Percentiles rank a stretch among this genome's conserved stretches.
phyloP scores from a whole-genome alignment of 2,797 vertebrate genomes.

The Acanthiza pusilla region DNA sequence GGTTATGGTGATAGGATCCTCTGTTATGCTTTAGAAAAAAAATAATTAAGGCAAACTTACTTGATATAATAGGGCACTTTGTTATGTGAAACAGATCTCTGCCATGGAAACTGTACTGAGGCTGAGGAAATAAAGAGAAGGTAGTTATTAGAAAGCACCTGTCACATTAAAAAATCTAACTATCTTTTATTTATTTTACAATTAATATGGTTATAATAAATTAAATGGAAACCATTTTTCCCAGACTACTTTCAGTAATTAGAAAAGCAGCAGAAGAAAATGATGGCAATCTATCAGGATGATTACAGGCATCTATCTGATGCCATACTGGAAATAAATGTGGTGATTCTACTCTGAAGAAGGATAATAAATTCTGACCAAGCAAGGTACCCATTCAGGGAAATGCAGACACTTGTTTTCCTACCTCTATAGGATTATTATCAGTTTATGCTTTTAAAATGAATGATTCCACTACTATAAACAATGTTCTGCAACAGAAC shows the following conservation, averaged over 20 bases:
- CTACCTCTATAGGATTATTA: not conserved
- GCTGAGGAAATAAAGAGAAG: conserved; percentile 76
- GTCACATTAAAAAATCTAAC: not conserved
- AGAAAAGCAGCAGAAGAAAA: conserved; percentile 33
- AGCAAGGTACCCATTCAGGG: not conserved
- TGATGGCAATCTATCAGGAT: not conserved
- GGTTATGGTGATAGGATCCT: not conserved
- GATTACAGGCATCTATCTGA: not conserved
- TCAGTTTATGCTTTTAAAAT: not conserved
- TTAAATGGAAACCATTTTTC: not conserved
- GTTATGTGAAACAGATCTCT: conserved; percentile 95
- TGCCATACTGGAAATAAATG: conserved; percentile 8
- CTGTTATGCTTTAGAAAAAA: not conserved
- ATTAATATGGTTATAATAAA: not conserved
- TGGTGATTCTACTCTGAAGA: not conserved
- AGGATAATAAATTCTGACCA: not conserved
- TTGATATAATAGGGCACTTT: conserved; percentile 99
- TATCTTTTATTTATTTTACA: not conserved
- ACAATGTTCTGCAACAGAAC: not conserved
- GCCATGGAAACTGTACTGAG: conserved; percentile 95
- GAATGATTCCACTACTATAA: not conserved
- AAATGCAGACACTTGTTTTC: not conserved
- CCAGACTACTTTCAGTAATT: conserved; percentile 11
- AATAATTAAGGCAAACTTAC: conserved; percentile 82
- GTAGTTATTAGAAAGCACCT: conserved; percentile 10